phyloP scores from a whole-genome alignment of 2,888 invertebrate species.

The Tiphia femorata region DNA sequence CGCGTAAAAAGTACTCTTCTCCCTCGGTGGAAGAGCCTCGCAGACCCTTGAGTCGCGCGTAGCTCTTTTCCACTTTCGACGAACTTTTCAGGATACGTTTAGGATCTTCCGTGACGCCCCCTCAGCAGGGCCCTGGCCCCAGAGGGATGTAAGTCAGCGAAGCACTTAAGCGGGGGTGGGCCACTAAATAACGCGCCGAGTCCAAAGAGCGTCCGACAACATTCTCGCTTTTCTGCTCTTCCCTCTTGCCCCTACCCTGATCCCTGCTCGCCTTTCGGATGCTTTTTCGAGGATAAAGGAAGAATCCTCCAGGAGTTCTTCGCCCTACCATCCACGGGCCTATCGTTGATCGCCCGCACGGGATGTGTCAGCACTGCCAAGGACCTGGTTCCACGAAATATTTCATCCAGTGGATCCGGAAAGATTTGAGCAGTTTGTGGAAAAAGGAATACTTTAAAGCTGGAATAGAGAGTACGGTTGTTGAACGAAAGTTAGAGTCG shows the following conservation, averaged over 20 bases:
- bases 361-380: too few species aligned
- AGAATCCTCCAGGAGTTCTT: constrained; percentile 2
- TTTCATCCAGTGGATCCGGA: too few species aligned
- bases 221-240: constrained; percentile 15
- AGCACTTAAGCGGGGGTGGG: constrained; percentile 54
- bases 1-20: too few species aligned
- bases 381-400: too few species aligned
- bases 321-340: constrained; percentile 19
- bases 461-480: too few species aligned
- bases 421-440: too few species aligned
- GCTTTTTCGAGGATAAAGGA: constrained; percentile 3
- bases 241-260: not conserved
- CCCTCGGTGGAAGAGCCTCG: too few species aligned
- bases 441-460: too few species aligned
- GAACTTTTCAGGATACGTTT: constrained; percentile 28
- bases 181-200: constrained; percentile 53
- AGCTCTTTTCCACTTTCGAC: constrained; percentile 26
- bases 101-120: constrained; percentile 49
- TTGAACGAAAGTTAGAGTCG: too few species aligned
- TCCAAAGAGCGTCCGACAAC: constrained; percentile 43
- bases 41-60: too few species aligned
- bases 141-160: constrained; percentile 58
- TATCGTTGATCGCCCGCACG: too few species aligned
- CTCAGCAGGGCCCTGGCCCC: constrained; percentile 53
- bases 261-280: not conserved